Evolutionary conservation across 2,888 invertebrate genomes (phyloP).

Genomic region (Euphydryas editha): DNA sequence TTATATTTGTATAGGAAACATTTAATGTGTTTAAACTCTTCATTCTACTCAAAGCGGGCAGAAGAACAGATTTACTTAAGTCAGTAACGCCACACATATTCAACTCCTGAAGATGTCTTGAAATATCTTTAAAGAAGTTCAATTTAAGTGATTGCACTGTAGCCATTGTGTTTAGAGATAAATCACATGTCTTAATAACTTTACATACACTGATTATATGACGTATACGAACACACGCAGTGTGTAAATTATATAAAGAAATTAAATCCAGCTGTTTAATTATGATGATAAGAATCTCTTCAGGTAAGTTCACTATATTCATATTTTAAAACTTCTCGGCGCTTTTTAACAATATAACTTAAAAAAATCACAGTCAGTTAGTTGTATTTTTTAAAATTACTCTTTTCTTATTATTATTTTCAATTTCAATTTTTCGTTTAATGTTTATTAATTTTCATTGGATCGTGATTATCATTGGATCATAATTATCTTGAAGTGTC

Average conservation of each 20-base stretch:
- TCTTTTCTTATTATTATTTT: not conserved
- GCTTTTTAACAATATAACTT: not conserved
- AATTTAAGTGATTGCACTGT: slow-evolving; percentile 57
- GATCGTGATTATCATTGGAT: not conserved
- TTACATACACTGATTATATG: slow-evolving; percentile 53
- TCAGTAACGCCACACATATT: slow-evolving; percentile 61
- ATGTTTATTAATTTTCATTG: not conserved
- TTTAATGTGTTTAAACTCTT: slow-evolving; percentile 60
- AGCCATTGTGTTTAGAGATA: slow-evolving; percentile 59
- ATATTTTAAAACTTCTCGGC: slow-evolving; percentile 16
- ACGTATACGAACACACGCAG: slow-evolving; percentile 53
- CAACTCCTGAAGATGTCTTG: slow-evolving; percentile 55
- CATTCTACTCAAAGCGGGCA: slow-evolving; percentile 56
- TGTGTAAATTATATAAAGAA: slow-evolving; percentile 55
- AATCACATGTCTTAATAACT: slow-evolving; percentile 54
- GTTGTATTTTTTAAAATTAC: not conserved
- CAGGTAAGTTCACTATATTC: slow-evolving; percentile 54
- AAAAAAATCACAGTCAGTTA: not conserved
- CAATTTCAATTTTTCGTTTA: too few species aligned
- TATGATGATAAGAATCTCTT: slow-evolving; percentile 68
- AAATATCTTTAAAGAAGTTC: slow-evolving; percentile 59
- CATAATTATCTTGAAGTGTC: too few species aligned
- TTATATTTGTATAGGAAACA: slow-evolving; percentile 66
- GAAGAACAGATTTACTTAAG: slow-evolving; percentile 55
- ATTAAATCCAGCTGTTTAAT: slow-evolving; percentile 57